These are phyloP conservation scores for Hypotaenidia okinawae DNA, from an alignment of 2,797 vertebrate genomes.

Conservation along the genomic window DNA sequence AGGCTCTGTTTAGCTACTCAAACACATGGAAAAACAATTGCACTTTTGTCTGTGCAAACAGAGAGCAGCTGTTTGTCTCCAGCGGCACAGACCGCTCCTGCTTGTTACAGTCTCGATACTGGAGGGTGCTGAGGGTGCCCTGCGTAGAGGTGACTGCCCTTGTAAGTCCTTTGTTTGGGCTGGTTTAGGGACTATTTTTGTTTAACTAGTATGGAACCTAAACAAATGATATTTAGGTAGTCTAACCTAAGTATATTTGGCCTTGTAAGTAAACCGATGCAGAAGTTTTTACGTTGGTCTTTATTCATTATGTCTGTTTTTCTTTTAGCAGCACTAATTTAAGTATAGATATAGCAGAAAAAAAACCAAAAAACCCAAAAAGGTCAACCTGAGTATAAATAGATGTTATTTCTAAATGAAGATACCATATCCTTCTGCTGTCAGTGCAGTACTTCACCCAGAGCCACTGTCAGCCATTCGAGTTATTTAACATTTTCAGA, in stretches of 20 bases:
- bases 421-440: not conserved
- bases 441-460: not conserved
- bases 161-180: not conserved
- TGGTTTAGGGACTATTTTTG: not conserved
- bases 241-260: not conserved
- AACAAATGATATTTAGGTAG: not conserved
- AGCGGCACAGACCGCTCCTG: not conserved
- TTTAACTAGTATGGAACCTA: not conserved
- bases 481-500: slow-evolving; percentile 14
- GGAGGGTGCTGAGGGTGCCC: not conserved
- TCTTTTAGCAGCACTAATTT: not conserved
- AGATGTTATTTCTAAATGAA: not conserved
- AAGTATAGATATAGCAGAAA: not conserved
- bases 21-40: slow-evolving; percentile 64
- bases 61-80: slow-evolving; percentile 63
- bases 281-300: not conserved
- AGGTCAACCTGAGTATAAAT: not conserved
- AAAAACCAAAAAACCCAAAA: not conserved
- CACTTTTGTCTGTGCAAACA: slow-evolving; percentile 54
- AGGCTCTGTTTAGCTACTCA: slow-evolving; percentile 47
- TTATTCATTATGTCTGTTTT: not conserved
- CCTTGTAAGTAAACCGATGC: not conserved
- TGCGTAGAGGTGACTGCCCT: not conserved
- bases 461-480: not conserved
- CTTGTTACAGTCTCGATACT: not conserved